Evolutionary conservation across 2,888 invertebrate genomes (phyloP).

Genomic region (Drosophila borealis): DNA sequence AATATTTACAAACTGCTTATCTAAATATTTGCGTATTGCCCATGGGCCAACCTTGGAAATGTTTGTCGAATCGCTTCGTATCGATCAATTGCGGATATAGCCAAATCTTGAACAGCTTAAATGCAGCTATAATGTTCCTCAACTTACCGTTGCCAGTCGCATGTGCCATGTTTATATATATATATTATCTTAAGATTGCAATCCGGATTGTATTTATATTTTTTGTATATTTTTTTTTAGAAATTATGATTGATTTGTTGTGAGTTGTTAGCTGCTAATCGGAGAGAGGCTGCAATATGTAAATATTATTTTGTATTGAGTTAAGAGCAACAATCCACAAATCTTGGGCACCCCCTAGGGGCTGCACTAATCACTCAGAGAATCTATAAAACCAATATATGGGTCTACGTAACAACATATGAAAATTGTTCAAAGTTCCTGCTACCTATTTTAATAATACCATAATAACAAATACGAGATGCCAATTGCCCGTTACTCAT

Average conservation of each 20-base stretch:
- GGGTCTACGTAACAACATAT: not conserved
- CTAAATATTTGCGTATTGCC: slow-evolving; percentile 70
- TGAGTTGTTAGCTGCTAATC: slow-evolving; percentile 1
- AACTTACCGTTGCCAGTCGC: slow-evolving; percentile 32
- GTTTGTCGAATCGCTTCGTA: slow-evolving; percentile 22
- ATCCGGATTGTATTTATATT: not conserved
- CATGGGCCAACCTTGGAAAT: slow-evolving; percentile 35
- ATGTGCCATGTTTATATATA: slow-evolving; percentile 23
- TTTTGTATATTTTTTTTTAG: not conserved
- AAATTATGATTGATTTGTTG: not conserved
- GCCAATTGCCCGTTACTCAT: slow-evolving; percentile 17
- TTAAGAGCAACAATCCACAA: not conserved
- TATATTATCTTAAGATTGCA: not conserved
- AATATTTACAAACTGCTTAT: slow-evolving; percentile 74
- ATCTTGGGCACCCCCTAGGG: not conserved
- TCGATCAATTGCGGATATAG: slow-evolving; percentile 16
- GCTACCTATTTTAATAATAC: not conserved
- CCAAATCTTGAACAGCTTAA: slow-evolving; percentile 1
- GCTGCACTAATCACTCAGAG: not conserved
- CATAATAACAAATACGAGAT: slow-evolving; percentile 18
- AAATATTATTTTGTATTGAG: not conserved
- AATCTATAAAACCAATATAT: not conserved
- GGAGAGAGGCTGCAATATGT: not conserved
- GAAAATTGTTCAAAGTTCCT: slow-evolving; percentile 8
- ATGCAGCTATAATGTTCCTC: not conserved